Evolutionary conservation across 2,113 vertebrate genomes (phyloP).

Genomic region (Lichenostomus cassidix): DNA sequence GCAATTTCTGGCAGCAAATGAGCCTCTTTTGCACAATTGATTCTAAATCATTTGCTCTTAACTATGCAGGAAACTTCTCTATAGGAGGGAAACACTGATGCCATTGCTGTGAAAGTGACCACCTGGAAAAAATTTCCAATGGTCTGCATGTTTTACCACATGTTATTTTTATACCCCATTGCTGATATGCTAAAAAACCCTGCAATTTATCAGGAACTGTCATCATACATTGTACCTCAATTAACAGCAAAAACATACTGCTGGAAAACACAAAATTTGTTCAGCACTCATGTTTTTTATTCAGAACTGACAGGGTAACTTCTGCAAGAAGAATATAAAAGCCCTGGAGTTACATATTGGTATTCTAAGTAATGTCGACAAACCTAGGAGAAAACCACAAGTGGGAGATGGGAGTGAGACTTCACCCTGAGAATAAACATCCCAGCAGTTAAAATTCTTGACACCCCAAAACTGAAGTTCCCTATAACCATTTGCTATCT

Average conservation of each 20-base stretch:
- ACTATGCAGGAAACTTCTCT: background rate
- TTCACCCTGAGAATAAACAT: background rate
- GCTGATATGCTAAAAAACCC: background rate
- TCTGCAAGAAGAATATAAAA: background rate
- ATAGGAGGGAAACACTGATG: background rate
- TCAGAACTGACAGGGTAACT: background rate
- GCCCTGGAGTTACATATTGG: too few species aligned
- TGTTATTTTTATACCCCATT: background rate
- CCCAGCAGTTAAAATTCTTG: background rate
- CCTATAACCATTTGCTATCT: background rate
- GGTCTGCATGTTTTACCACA: background rate
- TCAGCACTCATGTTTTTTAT: background rate
- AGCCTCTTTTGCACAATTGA: background rate
- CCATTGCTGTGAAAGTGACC: background rate
- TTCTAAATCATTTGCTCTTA: background rate
- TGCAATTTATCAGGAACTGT: background rate
- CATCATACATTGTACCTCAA: background rate
- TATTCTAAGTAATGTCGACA: background rate
- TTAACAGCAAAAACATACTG: background rate
- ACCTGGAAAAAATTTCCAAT: background rate
- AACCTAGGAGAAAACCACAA: background rate
- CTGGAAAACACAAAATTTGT: background rate
- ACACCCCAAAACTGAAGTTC: background rate
- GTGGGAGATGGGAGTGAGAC: background rate
- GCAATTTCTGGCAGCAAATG: background rate